Evolutionary conservation across 2,888 invertebrate genomes (phyloP), one percentile per base, ranked within the genome.

Genomic region (Phyllotreta striolata): DNA sequence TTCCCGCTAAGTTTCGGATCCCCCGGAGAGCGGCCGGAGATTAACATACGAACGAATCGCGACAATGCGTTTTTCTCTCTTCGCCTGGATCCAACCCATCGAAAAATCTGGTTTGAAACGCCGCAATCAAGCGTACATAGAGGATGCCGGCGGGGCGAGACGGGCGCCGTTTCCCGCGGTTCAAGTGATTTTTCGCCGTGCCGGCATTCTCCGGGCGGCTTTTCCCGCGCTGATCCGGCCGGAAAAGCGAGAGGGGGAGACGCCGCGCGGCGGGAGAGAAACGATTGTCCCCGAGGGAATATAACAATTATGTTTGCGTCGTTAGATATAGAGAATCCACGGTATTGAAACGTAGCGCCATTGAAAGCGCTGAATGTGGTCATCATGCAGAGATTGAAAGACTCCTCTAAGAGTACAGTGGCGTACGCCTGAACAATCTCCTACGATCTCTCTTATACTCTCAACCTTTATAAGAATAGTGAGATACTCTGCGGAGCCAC

Each of bases 241-340:
- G 60, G 47, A 34, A 60, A 34, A 47, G 54, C 54, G 14, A 44
- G 40, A 52, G 46, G 51, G 43, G 49, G 47, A 38, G 35, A 40
- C 44, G 9, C 7, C 39, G 47, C 64, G 62, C 38, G 66, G 65
- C 46, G 63, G 64, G 73, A 24, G 24, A 24, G 24, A 24, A 24
- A 4, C 24, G 71, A 65, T 63, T 69, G 69, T 65, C 67, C 66
- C 64, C 67, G 66, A 74, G 77, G 78, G 78, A 77, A 73, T 76
- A 78, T 76, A 78, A 80, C 80, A 80, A 81, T 81, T 81, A 80
- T 79, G 79, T 80, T 79, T 79, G 80, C 79, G 76, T 80, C 81
- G 80, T 80, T 81, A 80, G 80, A 78, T 78, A 77, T 76, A 74
- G 78, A 80, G 79, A 78, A 79, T 79, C 79, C 79, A 76, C 77